These are phyloP conservation scores for Sialia sialis DNA, from an alignment of 2,113 vertebrate species.

Conservation along the genomic window DNA sequence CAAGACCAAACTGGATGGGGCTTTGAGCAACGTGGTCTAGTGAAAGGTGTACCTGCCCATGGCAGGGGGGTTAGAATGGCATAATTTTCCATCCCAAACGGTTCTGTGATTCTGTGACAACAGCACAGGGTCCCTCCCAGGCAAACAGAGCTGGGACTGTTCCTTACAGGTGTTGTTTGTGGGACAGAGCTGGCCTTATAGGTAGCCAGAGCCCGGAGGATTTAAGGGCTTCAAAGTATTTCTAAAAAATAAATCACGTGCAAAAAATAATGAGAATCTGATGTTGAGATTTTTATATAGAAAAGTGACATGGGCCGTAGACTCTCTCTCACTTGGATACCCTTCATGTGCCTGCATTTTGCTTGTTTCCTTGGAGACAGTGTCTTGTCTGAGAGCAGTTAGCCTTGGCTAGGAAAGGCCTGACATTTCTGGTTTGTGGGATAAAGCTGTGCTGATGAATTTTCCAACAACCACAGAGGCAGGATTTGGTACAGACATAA, in stretches of 20 bases:
- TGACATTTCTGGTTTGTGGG: slow-evolving; percentile 41
- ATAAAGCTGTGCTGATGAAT: slow-evolving; percentile 9
- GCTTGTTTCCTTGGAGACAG: slow-evolving; percentile 59
- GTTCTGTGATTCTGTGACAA: neutral
- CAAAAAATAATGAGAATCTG: neutral
- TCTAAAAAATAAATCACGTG: neutral
- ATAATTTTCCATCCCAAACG: neutral
- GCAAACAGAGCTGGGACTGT: rapidly evolving
- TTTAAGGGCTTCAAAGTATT: neutral
- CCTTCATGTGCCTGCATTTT: slow-evolving; percentile 29
- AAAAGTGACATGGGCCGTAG: neutral
- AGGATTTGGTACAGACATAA: neutral
- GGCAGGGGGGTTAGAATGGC: neutral
- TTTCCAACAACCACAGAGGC: neutral
- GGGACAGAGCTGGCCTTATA: neutral
- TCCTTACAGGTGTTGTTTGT: rapidly evolving
- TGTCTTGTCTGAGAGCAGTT: slow-evolving; percentile 43
- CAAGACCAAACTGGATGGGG: neutral
- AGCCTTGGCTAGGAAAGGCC: slow-evolving; percentile 51
- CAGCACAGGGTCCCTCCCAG: neutral
- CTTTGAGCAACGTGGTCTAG: neutral
- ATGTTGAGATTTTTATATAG: neutral
- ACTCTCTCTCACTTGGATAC: slow-evolving; percentile 42
- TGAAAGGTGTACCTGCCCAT: neutral
- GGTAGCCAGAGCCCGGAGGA: neutral